Evolutionary conservation across 2,888 invertebrate genomes (phyloP), one percentile per base, ranked within the genome.

Genomic region (Eupithecia insigniata): DNA sequence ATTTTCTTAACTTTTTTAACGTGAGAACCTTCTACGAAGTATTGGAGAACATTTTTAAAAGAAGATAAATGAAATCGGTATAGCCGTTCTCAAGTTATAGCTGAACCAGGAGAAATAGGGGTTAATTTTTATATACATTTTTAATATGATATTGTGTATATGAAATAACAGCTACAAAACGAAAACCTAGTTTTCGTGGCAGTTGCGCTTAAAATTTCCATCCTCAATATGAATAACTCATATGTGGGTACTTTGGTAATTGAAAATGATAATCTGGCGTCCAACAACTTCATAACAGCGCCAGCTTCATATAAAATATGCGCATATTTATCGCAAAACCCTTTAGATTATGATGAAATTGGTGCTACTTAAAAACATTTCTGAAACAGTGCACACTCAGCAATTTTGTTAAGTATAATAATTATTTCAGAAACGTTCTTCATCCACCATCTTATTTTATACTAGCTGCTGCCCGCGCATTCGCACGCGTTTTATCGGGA

Each of bases 251-350:
- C 64, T 62, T 46, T 36, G 18, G 69, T 69, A 69, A 64, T 69
- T 64, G 64, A 69, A 69, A 69, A 64, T 64, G 51, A 64, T 55
- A 69, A 69, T 46, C 61, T 43, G 61, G 32, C 69, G 64, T 36
- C 69, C 69, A 3, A 64, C 64, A 64, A 55, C 69, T 69, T 64
- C 64, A 62, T 69, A 64, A 34, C 62, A 34, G 62, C 43, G 69
- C 43, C 46, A 58, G 67, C 67, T 61, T 68, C 39, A 68, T 43
- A 60, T 46, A 69, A 28, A 64, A 64, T 64, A 69, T 69, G 69
- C 69, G 62, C 69, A 64, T 69, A 69, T 69, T 69, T 64, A 69
- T 69, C 46, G 36, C 34, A 51, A 46, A 65, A 69, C 62, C 55
- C 69, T 64, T 55, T n/a, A 39, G 39, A 70, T 70, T 58, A 65